Percentiles rank a stretch among this genome's conserved stretches.
These are phyloP conservation scores for Erynnis tages DNA, from an alignment of 2,888 invertebrate genomes.

Conservation along the genomic window DNA sequence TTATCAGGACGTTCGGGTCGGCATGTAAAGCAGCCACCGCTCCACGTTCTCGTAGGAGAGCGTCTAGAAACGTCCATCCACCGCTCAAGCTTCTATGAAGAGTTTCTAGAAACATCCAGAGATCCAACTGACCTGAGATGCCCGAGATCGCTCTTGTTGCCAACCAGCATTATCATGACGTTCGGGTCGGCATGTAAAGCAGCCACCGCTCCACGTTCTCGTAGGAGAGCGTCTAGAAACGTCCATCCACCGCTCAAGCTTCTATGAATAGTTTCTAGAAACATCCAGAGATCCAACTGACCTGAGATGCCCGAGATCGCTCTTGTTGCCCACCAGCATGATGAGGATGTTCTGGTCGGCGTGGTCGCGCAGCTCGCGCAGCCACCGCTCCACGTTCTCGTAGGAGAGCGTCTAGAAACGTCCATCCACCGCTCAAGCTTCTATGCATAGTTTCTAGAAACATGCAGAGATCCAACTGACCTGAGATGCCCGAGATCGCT, in stretches of 20 bases:
- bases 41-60: conserved; percentile 99
- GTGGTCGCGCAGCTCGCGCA: conserved; percentile 98
- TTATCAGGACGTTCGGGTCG: conserved; percentile 99
- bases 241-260: too few relatives aligned
- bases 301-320: conserved; percentile 97
- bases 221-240: too few relatives aligned
- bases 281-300: conserved; percentile 38
- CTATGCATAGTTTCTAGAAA: too few relatives aligned
- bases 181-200: conserved; percentile 96
- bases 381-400: conserved; percentile 99
- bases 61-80: too few relatives aligned
- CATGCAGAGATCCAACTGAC: conserved; percentile 42
- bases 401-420: too few relatives aligned
- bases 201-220: conserved; percentile 99
- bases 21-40: conserved; percentile 93
- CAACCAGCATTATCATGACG: conserved; percentile 99
- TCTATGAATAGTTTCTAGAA: too few relatives aligned
- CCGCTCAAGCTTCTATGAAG: too few relatives aligned
- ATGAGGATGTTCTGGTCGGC: conserved; percentile 99
- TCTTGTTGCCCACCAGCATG: conserved; percentile 99
- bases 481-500: conserved; percentile 97
- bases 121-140: conserved; percentile 86
- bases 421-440: too few relatives aligned
- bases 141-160: conserved; percentile 98
- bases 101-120: too few relatives aligned